Conservation (phyloP, 2,888 invertebrate genomes). For the Hedychridium roseum region DNA sequence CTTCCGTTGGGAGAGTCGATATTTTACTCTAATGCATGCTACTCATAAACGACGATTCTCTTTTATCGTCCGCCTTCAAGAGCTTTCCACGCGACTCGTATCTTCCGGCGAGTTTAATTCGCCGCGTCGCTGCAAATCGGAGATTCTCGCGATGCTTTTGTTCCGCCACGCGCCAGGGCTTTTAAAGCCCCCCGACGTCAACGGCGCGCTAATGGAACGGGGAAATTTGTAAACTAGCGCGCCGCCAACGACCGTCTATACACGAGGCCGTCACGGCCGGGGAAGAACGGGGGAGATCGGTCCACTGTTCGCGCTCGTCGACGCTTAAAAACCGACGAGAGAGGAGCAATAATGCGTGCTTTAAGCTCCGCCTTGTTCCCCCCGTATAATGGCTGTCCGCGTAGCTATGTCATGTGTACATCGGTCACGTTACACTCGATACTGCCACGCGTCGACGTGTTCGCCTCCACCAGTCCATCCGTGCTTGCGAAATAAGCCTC, state of each 20-base stretch:
- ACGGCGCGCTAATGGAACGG: conserved; percentile 34
- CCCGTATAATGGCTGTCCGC: conserved; percentile 5
- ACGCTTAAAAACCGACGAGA: conserved; percentile 29
- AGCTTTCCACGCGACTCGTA: too few relatives aligned
- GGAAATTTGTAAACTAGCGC: conserved; percentile 42
- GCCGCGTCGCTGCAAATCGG: too few relatives aligned
- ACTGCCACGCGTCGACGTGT: too few relatives aligned
- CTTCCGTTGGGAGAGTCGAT: too few relatives aligned
- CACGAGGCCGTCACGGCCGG: not conserved
- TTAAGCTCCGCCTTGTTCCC: conserved; percentile 16
- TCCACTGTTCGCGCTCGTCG: conserved; percentile 18
- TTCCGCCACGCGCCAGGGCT: too few relatives aligned
- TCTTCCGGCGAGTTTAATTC: too few relatives aligned
- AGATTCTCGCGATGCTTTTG: conserved; percentile 19
- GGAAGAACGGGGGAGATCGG: conserved; percentile 5
- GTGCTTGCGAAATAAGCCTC: too few relatives aligned
- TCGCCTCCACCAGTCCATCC: too few relatives aligned
- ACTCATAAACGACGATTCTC: too few relatives aligned
- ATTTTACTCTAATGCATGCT: too few relatives aligned
- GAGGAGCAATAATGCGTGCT: conserved; percentile 24
- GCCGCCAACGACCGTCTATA: conserved; percentile 34
- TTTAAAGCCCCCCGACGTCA: conserved; percentile 28
- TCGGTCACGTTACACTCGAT: too few relatives aligned
- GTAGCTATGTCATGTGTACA: conserved; percentile 10
- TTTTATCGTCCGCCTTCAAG: too few relatives aligned